Base-by-base conservation (phyloP, 2,888 invertebrate genomes). In the Lottia scabra region DNA sequence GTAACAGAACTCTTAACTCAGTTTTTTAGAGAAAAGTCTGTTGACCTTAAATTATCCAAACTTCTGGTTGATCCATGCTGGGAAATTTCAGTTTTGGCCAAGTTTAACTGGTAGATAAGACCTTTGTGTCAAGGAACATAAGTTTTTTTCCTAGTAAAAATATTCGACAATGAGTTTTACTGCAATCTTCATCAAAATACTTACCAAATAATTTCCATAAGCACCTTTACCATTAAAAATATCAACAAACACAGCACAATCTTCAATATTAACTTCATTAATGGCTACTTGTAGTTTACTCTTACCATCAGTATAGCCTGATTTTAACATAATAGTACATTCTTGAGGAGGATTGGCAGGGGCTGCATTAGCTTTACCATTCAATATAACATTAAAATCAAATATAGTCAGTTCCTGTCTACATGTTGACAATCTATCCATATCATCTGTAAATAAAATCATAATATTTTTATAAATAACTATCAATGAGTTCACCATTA, bases 221-320 rank as follows among this genome's bases (percentile, higher is more conserved):
- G 75, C 74, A 15, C 77, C 75, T 15, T 67, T 48, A 12, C 85
- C 85, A 74, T 83, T 80, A 74, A 75, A 85, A 30, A 86, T 71
- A 19, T 73, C 74, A 8, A 86, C 78, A 46, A 68, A 67, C 23
- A 86, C 75, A 26, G 73, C 77, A 72, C 84, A 84, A 70, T 86
- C 86, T 38, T 74, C 62, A n/a, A 86, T 83, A 4, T 66, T 48
- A 4, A 83, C 74, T 23, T 79, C 68, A 45, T 81, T 79, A 12
- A 83, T 77, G 13, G 78, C 76, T 12, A 86, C 81, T 77, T 84
- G 82, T 70, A 85, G 79, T 68, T 78, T 77, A 62, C 83, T 83
- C 67, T 80, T 80, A 3, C 79, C 79, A 16, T 67, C 71, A n/a
- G 80, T 72, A 63, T 83, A 82, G 1, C 78, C 76, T 6, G 85